Evolutionary conservation across 1,140 invertebrate genomes (phyloP).

Genomic region (Saccostrea glomerata): DNA sequence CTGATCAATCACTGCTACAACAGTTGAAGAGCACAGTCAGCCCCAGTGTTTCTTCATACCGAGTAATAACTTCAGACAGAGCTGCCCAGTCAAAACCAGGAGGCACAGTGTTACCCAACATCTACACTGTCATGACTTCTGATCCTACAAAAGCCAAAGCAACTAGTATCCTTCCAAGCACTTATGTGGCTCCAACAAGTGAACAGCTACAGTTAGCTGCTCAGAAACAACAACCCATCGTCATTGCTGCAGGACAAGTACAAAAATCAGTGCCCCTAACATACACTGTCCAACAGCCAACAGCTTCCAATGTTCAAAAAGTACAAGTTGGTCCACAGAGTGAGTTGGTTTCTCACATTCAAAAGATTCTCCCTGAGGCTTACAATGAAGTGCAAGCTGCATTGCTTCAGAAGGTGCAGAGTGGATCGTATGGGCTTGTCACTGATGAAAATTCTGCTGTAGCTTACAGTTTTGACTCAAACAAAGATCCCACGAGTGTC

Average conservation of each 20-base stretch:
- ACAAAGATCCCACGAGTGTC: not conserved
- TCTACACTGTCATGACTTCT: slow-evolving; percentile 1
- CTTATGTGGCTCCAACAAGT: not conserved
- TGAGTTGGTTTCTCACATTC: slow-evolving; percentile 21
- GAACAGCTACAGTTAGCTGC: slow-evolving; percentile 1
- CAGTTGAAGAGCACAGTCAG: not conserved
- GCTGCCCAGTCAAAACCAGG: not conserved
- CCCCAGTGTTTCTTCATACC: not conserved
- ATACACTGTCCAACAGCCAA: slow-evolving; percentile 6
- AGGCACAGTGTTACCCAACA: not conserved
- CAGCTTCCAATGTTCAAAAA: slow-evolving; percentile 4
- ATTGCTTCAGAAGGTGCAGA: slow-evolving; percentile 11
- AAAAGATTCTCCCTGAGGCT: slow-evolving; percentile 3
- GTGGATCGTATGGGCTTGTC: slow-evolving; percentile 8
- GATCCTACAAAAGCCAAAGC: not conserved
- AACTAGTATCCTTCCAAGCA: not conserved
- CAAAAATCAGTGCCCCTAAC: not conserved
- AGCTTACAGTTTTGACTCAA: not conserved
- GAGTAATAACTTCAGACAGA: not conserved
- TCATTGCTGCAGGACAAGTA: not conserved
- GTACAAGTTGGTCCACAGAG: not conserved
- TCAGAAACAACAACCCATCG: slow-evolving; percentile 8
- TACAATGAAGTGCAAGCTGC: not conserved
- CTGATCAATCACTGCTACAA: not conserved
- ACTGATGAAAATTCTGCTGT: not conserved